Evolutionary conservation across 2,888 invertebrate genomes (phyloP), one percentile per base, ranked within the genome.

Genomic region (Tipula vernalis): DNA sequence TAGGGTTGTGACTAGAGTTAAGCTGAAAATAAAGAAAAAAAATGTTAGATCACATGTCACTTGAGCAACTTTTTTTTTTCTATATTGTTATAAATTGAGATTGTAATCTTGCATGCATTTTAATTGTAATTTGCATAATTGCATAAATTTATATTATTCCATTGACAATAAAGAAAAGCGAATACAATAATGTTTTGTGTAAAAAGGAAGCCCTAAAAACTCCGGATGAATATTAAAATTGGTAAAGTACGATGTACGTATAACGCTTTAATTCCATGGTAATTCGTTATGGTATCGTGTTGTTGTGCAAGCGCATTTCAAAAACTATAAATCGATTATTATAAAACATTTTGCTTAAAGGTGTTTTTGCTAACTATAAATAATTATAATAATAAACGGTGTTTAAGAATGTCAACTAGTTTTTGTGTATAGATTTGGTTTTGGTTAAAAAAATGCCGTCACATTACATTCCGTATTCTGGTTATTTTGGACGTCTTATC

Each of bases 1-100:
- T 84, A 84, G 5, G 8, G 71, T 71, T 84, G 84, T 84, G 84
- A 84, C 84, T 84, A 84, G 84, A 84, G 84, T 84, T 39, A 84
- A 84, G 28, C 84, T 84, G 84, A 39, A 84, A 84, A 84, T 36
- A 39, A 8, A 71, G 15, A 39, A 84, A 39, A n/a, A 84, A 84
- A 84, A 84, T n/a, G 84, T 84, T 84, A 84, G 84, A 39, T 84
- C n/a, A 10, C 10, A 5, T 84, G 84, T 84, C 39, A 84, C 71
- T 28, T 10, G 28, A 71, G 71, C 71, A 71, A 71, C 71, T 28
- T 71, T 71, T 71, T 71, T 51, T 15, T 84, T 84, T 13, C 39
- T 39, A 3, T 39, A 39, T 84, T 84, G 39, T 39, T 39, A 71
- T 28, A 10, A 71, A 71, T 71, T 28, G 71, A 71, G 71, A 71